Percentiles rank a stretch among this genome's conserved stretches.
Conservation (phyloP, 2,113 vertebrate species). For the Geococcyx californianus region DNA sequence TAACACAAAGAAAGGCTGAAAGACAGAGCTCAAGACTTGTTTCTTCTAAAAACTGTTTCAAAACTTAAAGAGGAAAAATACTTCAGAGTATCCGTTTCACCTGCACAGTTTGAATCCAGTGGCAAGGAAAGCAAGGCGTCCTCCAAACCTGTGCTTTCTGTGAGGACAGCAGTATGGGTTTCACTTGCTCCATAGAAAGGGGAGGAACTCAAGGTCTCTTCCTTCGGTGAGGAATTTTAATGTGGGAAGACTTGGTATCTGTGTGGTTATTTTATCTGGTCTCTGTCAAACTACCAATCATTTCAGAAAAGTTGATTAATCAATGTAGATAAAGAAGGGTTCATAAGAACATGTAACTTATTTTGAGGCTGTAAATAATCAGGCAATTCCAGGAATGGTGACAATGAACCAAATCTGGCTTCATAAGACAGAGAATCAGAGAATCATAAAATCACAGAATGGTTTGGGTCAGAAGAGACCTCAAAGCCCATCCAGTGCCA, state of each 20-base stretch:
- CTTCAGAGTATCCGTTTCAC: neutral
- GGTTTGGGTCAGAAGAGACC: no score
- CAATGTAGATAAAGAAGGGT: neutral
- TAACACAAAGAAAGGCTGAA: neutral
- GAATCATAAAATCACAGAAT: no score
- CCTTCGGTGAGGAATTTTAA: neutral
- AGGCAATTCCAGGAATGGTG: neutral
- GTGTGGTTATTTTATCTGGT: neutral
- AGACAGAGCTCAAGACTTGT: neutral
- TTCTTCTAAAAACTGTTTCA: neutral
- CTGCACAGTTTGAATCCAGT: fast-evolving
- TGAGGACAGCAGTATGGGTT: neutral
- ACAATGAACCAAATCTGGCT: neutral
- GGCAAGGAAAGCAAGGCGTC: neutral
- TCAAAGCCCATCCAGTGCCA: no score
- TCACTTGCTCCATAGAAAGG: neutral
- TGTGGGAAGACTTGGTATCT: neutral
- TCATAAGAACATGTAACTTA: neutral
- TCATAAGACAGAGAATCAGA: neutral
- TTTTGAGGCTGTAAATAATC: neutral
- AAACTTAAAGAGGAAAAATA: neutral
- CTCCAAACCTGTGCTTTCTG: neutral
- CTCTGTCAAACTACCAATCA: neutral
- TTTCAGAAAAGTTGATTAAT: neutral
- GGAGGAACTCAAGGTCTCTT: neutral